phyloP scores from a whole-genome alignment of 2,113 vertebrate genomes.

The Probosciger aterrimus region DNA sequence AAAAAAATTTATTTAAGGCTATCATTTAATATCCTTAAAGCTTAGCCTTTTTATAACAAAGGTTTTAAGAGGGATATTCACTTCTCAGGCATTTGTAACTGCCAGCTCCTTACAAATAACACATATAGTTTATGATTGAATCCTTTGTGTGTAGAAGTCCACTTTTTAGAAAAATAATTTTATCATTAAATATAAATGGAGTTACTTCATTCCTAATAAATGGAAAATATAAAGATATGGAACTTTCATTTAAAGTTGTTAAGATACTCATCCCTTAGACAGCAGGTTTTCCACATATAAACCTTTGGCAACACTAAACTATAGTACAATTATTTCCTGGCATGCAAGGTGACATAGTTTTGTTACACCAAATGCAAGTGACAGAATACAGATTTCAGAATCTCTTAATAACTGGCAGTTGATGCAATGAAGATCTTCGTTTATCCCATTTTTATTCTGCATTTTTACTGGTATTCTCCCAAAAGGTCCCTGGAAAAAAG shows the following conservation, averaged over 20 bases:
- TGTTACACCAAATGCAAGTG: constrained; percentile 70
- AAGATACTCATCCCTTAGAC: constrained; percentile 49
- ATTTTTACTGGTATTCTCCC: constrained; percentile 65
- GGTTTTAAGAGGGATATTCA: constrained; percentile 65
- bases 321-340: constrained; percentile 65
- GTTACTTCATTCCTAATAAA: constrained; percentile 43
- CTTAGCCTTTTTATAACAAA: constrained; percentile 75
- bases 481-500: constrained; percentile 74
- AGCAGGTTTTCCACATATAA: constrained; percentile 59
- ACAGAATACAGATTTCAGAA: constrained; percentile 71
- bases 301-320: constrained; percentile 68
- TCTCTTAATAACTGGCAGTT: constrained; percentile 64
- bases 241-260: constrained; percentile 43
- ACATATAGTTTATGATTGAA: constrained; percentile 29
- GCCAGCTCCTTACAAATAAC: constrained; percentile 12
- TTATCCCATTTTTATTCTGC: constrained; percentile 47
- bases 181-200: constrained; percentile 56
- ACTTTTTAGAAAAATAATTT: constrained; percentile 73
- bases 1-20: constrained; percentile 76
- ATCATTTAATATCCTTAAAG: constrained; percentile 70
- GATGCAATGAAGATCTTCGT: constrained; percentile 64
- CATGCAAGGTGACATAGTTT: constrained; percentile 80
- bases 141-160: constrained; percentile 65
- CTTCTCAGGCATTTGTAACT: constrained; percentile 51
- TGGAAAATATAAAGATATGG: constrained; percentile 42